Base-by-base conservation (phyloP, 2,797 vertebrate species). In the Lutjanus campechanus region DNA sequence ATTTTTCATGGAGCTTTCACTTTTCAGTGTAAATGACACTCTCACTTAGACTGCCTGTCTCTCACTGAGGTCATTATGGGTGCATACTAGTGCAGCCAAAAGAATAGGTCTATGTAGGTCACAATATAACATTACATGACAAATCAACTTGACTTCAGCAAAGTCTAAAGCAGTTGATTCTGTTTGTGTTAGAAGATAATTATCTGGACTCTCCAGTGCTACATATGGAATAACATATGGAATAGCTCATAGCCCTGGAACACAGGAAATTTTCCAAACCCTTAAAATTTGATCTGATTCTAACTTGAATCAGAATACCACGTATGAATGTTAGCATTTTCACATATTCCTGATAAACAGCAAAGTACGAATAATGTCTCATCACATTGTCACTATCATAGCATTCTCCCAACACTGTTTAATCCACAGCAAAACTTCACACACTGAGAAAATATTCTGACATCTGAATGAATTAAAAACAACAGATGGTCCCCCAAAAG, bases 11-110 rank as follows among this genome's bases (percentile, higher is more conserved):
- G 40, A 12, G 36, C 69, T 63, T 83, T 76, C 43, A 47, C 19
- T 79, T 77, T 74, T 66, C 63, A 47, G 46, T 56, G 25, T 77
- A 76, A 76, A 78, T 69, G 65, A 65, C 73, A 62, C 68, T 69
- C 41, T 85, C 41, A 46, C 43, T 79, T 65, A 73, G 40, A 77
- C 54, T 77, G 68, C 68, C 22, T 29, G 55, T 73, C 64, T 69
- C 44, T 87, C 47, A 25, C 67, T 69, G 58, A 47, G n/a, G 79
- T 59, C 65, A 58, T 79, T 70, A 46, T 64, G 68, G 60, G 63
- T 82, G 80, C 64, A 63, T 3, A 36, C 29, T 36, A 60, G 54
- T 63, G 69, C 69, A 55, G 61, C 69, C 53, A 46, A 60, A 77
- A 61, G 63, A 79, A 69, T 19, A 54, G 9, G 20, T 5, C 68